Percentiles rank a stretch among this genome's conserved stretches.
phyloP scores from a whole-genome alignment of 2,113 vertebrate genomes.

The Xiphophorus maculatus region DNA sequence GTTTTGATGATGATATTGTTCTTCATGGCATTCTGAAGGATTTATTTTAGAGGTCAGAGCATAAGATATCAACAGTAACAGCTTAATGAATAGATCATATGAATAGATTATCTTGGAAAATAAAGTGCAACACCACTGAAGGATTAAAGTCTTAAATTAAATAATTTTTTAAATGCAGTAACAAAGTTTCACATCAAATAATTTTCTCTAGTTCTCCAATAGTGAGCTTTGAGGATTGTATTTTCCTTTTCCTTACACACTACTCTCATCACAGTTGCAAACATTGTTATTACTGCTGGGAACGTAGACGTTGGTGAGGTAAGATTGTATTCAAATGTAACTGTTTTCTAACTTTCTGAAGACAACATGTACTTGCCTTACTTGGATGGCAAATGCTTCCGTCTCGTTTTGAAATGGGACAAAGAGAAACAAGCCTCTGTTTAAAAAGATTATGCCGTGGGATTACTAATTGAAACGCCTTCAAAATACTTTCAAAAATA shows the following conservation, averaged over 20 bases:
- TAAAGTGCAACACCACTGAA: neutral
- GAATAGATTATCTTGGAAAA: neutral
- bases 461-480: too few relatives aligned
- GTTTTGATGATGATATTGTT: neutral
- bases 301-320: neutral
- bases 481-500: too few relatives aligned
- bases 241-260: neutral
- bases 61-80: neutral
- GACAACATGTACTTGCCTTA: neutral
- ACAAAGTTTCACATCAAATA: neutral
- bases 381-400: neutral
- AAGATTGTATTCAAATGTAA: neutral
- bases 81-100: neutral
- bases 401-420: neutral
- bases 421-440: too few relatives aligned
- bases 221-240: neutral
- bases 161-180: neutral
- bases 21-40: neutral
- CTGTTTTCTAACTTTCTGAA: neutral
- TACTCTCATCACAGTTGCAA: neutral
- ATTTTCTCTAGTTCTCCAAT: too few relatives aligned
- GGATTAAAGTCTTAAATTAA: neutral
- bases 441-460: too few relatives aligned
- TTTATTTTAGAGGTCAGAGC: neutral
- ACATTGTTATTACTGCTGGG: neutral